Evolutionary conservation across 2,888 invertebrate species (phyloP).

Genomic region (Philonicus albiceps): DNA sequence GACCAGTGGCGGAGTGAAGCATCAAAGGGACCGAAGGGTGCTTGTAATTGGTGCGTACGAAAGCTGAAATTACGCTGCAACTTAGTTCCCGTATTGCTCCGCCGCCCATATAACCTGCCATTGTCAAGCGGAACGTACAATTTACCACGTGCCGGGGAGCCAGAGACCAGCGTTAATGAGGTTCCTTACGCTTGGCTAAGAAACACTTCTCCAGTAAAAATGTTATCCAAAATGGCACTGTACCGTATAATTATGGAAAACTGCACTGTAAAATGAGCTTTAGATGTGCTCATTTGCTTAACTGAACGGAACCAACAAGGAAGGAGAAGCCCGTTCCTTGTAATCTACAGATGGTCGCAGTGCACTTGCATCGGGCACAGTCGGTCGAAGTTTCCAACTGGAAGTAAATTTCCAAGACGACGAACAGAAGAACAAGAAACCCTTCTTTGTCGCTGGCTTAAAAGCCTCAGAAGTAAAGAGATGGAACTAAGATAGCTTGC

Average conservation of each 20-base stretch:
- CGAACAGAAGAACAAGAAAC: not conserved
- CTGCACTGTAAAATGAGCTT: constrained; percentile 17
- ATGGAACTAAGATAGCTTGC: not conserved
- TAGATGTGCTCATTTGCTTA: constrained; percentile 23
- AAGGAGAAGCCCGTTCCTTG: not conserved
- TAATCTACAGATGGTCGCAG: constrained; percentile 8
- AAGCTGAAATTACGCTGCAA: constrained; percentile 30
- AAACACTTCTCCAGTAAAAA: constrained; percentile 15
- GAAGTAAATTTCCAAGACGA: not conserved
- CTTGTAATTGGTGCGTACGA: constrained; percentile 32
- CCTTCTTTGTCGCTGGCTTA: not conserved
- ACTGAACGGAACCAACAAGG: constrained; percentile 30
- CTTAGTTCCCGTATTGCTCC: constrained; percentile 7
- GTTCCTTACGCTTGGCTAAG: constrained; percentile 12
- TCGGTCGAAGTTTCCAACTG: not conserved
- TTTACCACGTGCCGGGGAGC: constrained; percentile 18
- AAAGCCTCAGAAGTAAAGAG: not conserved
- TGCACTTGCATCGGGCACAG: not conserved
- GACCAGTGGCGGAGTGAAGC: not conserved
- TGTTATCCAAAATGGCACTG: constrained; percentile 14
- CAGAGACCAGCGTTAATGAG: constrained; percentile 17
- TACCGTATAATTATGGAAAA: constrained; percentile 28
- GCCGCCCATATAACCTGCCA: not conserved
- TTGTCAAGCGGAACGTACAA: constrained; percentile 6
- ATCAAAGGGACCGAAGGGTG: not conserved